Percentiles rank a stretch among this genome's conserved stretches.
These are phyloP conservation scores for Drosophila grimshawi DNA, from an alignment of 1,140 invertebrate species.

Conservation along the genomic window DNA sequence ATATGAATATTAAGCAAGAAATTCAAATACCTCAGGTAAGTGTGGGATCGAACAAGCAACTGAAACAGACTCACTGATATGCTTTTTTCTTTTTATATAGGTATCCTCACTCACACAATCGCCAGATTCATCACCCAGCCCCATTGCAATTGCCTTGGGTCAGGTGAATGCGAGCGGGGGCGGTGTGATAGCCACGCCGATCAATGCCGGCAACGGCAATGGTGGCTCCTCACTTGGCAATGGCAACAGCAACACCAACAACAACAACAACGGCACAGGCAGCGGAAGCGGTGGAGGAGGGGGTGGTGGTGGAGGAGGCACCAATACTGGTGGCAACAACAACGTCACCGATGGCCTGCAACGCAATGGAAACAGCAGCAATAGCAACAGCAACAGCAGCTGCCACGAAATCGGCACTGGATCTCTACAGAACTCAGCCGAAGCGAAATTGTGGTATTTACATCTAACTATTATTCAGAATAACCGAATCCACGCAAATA, in stretches of 20 bases:
- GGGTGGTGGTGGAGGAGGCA: conserved; percentile 53
- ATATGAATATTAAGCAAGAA: conserved; percentile 96
- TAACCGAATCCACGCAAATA: conserved; percentile 84
- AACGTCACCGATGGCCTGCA: conserved; percentile 72
- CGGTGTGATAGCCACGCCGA: conserved; percentile 75
- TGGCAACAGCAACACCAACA: conserved; percentile 59
- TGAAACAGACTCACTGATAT: not conserved
- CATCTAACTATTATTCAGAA: conserved; percentile 87
- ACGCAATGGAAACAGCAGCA: conserved; percentile 69
- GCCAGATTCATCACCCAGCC: conserved; percentile 94
- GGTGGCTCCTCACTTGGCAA: conserved; percentile 64
- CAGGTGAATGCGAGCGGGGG: conserved; percentile 85
- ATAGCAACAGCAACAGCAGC: conserved; percentile 59
- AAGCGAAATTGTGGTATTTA: conserved; percentile 88
- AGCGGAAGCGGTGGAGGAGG: conserved; percentile 47
- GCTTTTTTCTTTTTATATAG: conserved; percentile 57
- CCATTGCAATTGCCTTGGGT: conserved; percentile 90
- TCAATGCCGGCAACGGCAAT: conserved; percentile 84
- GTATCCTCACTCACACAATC: conserved; percentile 93
- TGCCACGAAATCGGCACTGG: conserved; percentile 78
- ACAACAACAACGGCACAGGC: conserved; percentile 62
- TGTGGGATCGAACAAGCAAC: no score
- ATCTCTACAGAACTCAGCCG: conserved; percentile 85
- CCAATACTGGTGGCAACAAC: conserved; percentile 72
- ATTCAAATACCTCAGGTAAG: conserved; percentile 96